phyloP scores from a whole-genome alignment of 2,797 vertebrate genomes.

The Chiroxiphia lanceolata region DNA sequence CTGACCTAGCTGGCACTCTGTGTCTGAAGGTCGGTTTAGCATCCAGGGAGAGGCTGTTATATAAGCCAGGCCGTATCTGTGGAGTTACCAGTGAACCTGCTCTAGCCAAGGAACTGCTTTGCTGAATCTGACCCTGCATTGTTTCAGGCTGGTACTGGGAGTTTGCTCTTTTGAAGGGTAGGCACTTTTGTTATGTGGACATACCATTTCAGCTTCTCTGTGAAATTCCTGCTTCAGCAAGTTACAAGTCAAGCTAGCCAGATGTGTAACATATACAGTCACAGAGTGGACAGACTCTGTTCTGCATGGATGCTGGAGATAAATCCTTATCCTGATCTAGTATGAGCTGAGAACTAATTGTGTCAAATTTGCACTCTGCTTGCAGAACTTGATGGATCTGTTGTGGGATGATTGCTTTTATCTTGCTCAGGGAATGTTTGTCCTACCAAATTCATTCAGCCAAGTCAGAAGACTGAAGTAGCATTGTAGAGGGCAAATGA shows the following conservation, averaged over 20 bases:
- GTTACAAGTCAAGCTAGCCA: background rate
- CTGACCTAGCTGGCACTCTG: background rate
- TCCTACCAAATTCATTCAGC: background rate
- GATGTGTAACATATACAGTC: background rate
- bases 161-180: background rate
- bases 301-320: background rate
- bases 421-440: background rate
- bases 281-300: background rate
- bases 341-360: background rate
- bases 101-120: background rate
- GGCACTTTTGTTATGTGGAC: background rate
- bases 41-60: background rate
- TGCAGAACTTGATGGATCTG: background rate
- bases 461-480: background rate
- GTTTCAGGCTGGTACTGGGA: background rate
- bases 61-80: background rate
- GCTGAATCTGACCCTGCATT: background rate
- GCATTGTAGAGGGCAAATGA: background rate
- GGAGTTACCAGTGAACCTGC: fast-evolving
- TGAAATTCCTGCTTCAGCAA: background rate
- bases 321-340: background rate
- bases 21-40: background rate
- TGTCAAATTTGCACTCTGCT: background rate
- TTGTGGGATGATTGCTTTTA: background rate
- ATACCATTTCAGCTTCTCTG: background rate